Evolutionary conservation across 2,113 vertebrate genomes (phyloP), one percentile per base, ranked within the genome.

Genomic region (Osmerus mordax): DNA sequence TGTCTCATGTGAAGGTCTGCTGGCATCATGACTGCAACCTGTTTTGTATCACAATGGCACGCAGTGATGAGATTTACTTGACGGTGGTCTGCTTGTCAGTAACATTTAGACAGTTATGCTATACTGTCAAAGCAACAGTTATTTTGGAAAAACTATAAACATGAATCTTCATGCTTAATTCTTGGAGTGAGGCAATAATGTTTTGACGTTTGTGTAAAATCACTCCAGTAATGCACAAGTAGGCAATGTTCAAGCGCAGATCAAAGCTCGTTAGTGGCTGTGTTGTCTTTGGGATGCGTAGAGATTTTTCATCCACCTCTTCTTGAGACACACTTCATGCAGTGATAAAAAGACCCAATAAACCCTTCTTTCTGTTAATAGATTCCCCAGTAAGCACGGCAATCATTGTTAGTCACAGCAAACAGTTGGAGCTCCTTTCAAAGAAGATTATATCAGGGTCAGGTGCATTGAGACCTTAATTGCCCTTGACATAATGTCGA

Each of bases 401-500:
- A 66, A 78, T 83, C 83, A 85, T 84, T 89, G 89, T 85, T 88
- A 91, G 90, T 88, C 89, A 91, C 82, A 88, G 88, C 87, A 91
- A 92, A 91, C 88, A 92, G 90, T 92, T 93, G 91, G 90, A 86
- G 86, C 84, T 86, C 91, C 87, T 91, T 92, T 92, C 90, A 93
- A 90, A 91, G 86, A 88, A 87, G 91, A 93, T 93, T 93, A 92
- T 90, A 90, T 91, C 84, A 91, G 91, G 89, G 91, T 93, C 91
- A 92, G 91, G 90, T 89, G 90, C 89, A 85, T 90, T 91, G 84
- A 86, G 91, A 91, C 91, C 84, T 89, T 91, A 92, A 93, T 93
- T 93, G 92, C 90, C 87, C 88, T 89, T 92, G 91, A 92, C 91
- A 93, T 92, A 87, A 92, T 92, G 91, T 93, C 90, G 87, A 92